These are phyloP conservation scores for Siderastrea radians DNA, from an alignment of 92 coral and sea anemone species.

Conservation along the genomic window DNA sequence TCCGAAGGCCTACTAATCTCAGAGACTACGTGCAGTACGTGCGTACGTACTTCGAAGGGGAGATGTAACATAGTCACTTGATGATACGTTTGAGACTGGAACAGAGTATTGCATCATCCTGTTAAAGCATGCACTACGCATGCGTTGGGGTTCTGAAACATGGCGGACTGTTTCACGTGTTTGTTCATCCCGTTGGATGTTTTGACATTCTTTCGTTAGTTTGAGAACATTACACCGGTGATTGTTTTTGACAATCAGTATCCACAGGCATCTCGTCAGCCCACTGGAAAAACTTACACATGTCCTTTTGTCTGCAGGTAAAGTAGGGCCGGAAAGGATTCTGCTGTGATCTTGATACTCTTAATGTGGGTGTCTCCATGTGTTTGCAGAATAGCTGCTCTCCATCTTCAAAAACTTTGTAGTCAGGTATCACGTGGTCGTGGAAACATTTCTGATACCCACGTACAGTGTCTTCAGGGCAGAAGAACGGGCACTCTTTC, in stretches of 20 bases:
- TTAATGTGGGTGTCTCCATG: slow-evolving; percentile 1
- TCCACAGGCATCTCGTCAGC: slow-evolving; percentile 24
- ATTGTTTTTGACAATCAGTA: neutral
- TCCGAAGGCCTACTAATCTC: slow-evolving; percentile 4
- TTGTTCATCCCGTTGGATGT: slow-evolving; percentile 5
- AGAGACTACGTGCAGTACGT: neutral
- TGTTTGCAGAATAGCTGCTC: slow-evolving; percentile 14
- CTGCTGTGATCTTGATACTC: slow-evolving; percentile 23
- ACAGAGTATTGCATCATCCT: slow-evolving; percentile 15
- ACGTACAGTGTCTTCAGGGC: slow-evolving; percentile 14
- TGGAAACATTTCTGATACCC: slow-evolving; percentile 14
- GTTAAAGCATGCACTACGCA: neutral
- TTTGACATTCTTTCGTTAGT: neutral
- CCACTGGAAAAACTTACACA: slow-evolving; percentile 43
- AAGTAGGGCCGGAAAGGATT: slow-evolving; percentile 51
- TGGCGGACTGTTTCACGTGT: neutral
- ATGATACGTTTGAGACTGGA: neutral
- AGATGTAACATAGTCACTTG: slow-evolving; percentile 18
- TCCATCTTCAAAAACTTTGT: slow-evolving; percentile 20
- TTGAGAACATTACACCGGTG: neutral
- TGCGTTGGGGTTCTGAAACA: neutral
- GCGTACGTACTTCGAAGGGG: neutral
- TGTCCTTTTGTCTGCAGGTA: slow-evolving; percentile 29
- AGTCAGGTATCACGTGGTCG: slow-evolving; percentile 17
- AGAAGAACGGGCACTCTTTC: slow-evolving; percentile 31